Base-by-base conservation (phyloP, 2,113 vertebrate genomes). In the Gobio gobio region DNA sequence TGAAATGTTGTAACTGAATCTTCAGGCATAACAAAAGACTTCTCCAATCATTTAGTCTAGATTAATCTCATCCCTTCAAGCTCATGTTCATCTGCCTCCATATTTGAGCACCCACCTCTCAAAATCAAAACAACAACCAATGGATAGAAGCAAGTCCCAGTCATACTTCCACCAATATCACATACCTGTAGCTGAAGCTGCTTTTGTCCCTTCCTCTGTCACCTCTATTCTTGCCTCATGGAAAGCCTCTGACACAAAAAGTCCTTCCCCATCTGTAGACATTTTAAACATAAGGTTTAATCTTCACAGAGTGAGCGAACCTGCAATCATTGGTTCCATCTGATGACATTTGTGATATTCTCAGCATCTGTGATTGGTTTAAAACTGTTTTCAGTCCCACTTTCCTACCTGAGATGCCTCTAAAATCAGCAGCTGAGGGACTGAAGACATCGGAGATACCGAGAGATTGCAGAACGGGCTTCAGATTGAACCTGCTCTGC, bases 181-280 rank as follows among this genome's bases (percentile, higher is more conserved):
- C 33, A 40, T 90, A 97, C 96, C 96, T 93, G 98, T 97, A 56
- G 93, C 92, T 80, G 96, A 96, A 77, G 95, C 93, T 47, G 96
- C 96, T 56, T 93, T 96, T 0, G 96, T 96, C 6, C 97, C 97
- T 5, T 96, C 94, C 88, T 99, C 96, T 43, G 94, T 94, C 84
- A 97, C 95, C 90, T 97, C 96, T 87, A 96, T 95, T 80, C 93
- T 94, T 82, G 96, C 96, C 87, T 96, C 96, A 88, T 98, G 97
- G 74, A 95, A 94, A 4, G 93, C 96, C 86, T 97, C 95, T 16
- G 97, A 97, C 92, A 98, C 92, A 16, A 96, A 97, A 79, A 98
- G 93, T 16, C 90, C 92, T 20, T 94, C 93, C 83, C 95, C 94
- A 68, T 93, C 96, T 96, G 93, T 26, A 85, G 43, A 59, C 49